Conservation (phyloP, 2,888 invertebrate species). For the Anaspis maculata region DNA sequence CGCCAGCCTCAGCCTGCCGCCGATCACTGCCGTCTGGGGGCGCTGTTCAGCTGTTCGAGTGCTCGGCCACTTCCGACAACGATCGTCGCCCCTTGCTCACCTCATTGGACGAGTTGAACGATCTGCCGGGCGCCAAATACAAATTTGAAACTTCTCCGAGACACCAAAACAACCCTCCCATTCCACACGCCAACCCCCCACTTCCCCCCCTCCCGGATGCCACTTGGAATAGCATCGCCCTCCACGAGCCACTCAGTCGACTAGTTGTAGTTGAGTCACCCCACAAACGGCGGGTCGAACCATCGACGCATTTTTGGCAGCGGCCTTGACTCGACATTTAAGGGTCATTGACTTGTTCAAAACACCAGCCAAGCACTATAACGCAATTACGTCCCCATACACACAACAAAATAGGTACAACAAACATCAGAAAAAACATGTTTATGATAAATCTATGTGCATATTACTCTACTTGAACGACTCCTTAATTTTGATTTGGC, state of each 20-base stretch:
- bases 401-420: too few species aligned
- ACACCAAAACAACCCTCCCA: background rate
- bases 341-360: constrained; percentile 11
- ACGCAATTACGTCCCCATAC: too few species aligned
- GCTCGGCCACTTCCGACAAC: constrained; percentile 1
- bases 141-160: background rate
- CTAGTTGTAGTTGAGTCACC: background rate
- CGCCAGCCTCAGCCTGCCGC: constrained; percentile 34
- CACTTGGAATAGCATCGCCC: background rate
- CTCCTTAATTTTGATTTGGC: too few species aligned
- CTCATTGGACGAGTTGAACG: constrained; percentile 2
- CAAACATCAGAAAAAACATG: too few species aligned
- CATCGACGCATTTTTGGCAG: background rate
- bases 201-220: too few species aligned
- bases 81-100: constrained; percentile 1
- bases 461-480: too few species aligned
- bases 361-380: too few species aligned
- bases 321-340: constrained; percentile 11
- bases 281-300: too few species aligned
- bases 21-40: constrained; percentile 10
- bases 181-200: background rate
- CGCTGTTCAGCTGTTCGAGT: constrained; percentile 5
- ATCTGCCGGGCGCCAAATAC: background rate
- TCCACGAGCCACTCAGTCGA: background rate
- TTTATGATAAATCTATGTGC: too few species aligned